Evolutionary conservation across 2,797 vertebrate species (phyloP).

Genomic region (Streptopelia turtur): DNA sequence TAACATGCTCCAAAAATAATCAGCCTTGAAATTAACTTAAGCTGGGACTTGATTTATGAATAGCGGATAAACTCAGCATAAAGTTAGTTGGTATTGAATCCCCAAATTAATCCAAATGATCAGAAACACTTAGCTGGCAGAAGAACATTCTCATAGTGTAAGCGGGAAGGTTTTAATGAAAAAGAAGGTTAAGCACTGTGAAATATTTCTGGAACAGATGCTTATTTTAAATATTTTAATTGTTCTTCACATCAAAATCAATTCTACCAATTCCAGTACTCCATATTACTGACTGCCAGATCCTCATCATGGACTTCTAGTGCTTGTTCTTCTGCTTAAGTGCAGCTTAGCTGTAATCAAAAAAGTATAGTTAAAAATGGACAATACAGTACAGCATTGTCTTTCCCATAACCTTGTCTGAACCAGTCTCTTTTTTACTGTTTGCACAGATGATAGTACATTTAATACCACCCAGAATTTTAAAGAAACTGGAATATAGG

Average conservation of each 20-base stretch:
- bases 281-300: not conserved
- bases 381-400: not conserved
- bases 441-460: not conserved
- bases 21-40: slow-evolving; percentile 64
- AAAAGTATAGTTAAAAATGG: not conserved
- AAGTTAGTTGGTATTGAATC: slow-evolving; percentile 34
- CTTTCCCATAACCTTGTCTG: not conserved
- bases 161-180: not conserved
- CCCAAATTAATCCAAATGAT: slow-evolving; percentile 26
- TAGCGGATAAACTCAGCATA: not conserved
- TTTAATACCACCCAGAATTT: not conserved
- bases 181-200: not conserved
- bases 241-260: not conserved
- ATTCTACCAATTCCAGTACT: not conserved
- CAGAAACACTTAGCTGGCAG: not conserved
- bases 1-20: slow-evolving; percentile 48
- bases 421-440: not conserved
- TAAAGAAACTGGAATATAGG: not conserved
- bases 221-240: not conserved
- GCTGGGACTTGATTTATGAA: slow-evolving; percentile 37
- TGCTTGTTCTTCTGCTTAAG: not conserved
- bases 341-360: not conserved
- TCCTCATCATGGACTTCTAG: not conserved
- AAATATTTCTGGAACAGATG: not conserved
- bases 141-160: not conserved